Percentiles rank a stretch among this genome's conserved stretches.
Conservation (phyloP, 1,140 invertebrate genomes). For the Leptinotarsa lineolata region DNA sequence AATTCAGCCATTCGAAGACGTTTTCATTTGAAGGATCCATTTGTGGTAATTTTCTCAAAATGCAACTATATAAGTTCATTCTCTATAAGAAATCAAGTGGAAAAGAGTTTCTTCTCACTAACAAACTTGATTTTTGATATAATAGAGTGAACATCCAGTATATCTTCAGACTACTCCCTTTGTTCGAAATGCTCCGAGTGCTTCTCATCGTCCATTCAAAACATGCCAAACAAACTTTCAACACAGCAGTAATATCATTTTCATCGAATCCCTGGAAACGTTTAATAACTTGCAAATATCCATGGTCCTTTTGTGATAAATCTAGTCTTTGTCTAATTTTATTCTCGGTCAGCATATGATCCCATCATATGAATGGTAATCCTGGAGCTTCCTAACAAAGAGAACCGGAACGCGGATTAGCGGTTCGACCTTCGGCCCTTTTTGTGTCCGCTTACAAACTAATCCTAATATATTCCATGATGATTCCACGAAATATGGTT, state of each 20-base stretch:
- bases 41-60: too few species aligned
- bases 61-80: too few species aligned
- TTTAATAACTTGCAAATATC: conserved; percentile 21
- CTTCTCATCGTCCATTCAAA: too few species aligned
- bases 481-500: not conserved
- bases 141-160: too few species aligned
- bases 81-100: too few species aligned
- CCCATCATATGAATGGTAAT: conserved; percentile 7
- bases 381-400: not conserved
- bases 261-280: not conserved
- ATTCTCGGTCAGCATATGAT: conserved; percentile 16
- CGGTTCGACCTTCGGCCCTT: not conserved
- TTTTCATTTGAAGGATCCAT: too few species aligned
- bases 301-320: not conserved
- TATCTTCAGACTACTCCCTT: too few species aligned
- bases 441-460: not conserved
- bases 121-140: too few species aligned
- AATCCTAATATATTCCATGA: not conserved
- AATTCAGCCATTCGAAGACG: too few species aligned
- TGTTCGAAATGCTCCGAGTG: too few species aligned
- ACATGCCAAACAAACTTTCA: too few species aligned
- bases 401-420: not conserved
- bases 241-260: not conserved
- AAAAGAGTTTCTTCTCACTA: too few species aligned
- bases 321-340: conserved; percentile 12